Evolutionary conservation across 2,888 invertebrate species (phyloP), one percentile per base, ranked within the genome.

Genomic region (Candidula unifasciata): DNA sequence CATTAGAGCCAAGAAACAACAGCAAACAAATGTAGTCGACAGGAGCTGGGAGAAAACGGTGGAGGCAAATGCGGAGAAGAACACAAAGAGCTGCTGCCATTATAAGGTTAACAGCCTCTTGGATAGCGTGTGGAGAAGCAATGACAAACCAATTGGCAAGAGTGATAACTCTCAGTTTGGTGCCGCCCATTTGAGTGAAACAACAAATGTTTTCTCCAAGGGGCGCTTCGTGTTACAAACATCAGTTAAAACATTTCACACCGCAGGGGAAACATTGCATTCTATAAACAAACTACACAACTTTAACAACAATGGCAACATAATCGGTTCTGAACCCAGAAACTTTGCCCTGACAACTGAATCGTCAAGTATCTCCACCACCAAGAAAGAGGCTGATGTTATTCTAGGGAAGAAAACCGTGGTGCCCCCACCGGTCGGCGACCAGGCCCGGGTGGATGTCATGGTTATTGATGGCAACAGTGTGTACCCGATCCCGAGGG

Each of bases 221-320:
- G 8, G 27, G n/a, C 64, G 8, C 8, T 64, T 24, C 21, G 69
- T 1, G 13, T 44, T 44, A 64, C 64, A 64, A 16, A 35, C 33
- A 33, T n/a, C 37, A 2, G 33, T 66, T 27, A 79, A 37, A 54
- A 10, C 13, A 0, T n/a, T 0, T 16, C 24, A 44, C 44, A 44
- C 44, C 8, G 13, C 44, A 44, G 44, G 1, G 6, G n/a, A n/a
- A n/a, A 37, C 73, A 35, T 24, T 18, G 3, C 21, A 73, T 37
- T 3, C 73, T 16, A 5, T 24, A 18, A 37, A 16, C 8, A 35
- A 16, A 21, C 73, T 18, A 35, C 54, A 57, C 10, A 79, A 79
- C 44, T 64, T n/a, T 16, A 60, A 79, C 66, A 79, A 79, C 35
- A 79, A 66, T 35, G 66, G 79, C 16, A 79, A 79, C 37, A 35